Base-by-base conservation (phyloP, 2,113 vertebrate species). In the Podocnemis expansa region DNA sequence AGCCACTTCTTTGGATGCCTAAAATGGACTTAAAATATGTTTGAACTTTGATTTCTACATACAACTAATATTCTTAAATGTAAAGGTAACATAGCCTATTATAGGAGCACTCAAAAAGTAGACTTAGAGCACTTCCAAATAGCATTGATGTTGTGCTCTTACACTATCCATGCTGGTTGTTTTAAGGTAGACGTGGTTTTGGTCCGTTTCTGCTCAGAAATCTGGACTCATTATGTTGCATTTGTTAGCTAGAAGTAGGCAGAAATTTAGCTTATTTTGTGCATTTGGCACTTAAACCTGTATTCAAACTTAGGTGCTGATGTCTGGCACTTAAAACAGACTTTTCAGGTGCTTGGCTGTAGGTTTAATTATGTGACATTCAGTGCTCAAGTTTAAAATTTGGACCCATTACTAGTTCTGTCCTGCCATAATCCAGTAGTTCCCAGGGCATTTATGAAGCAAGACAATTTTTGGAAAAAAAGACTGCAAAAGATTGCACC, bases 81-180 rank as follows among this genome's bases (percentile, higher is more conserved):
- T 22, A 84, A 90, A 97, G 90, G 82, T 91, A 89, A 80, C 91
- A 96, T 95, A 84, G 86, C 88, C 94, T 97, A 80, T 97, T 90
- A 96, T 94, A 96, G 80, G 86, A n/a, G 38, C 13, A 85, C 24
- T 75, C 38, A 93, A 93, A 96, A 97, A 97, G 43, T 70, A 92
- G 88, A 82, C 67, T 94, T 88, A 84, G 87, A 92, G 70, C 85
- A 0, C 31, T 84, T 78, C 89, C 89, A 83, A 91, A 1, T 87
- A n/a, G 89, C 88, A 92, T 75, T 88, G 93, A 78, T 88, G 88
- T 85, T 95, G 91, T 45, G 51, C 89, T 70, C 88, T 91, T 89
- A 85, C 93, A 41, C 67, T 89, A 96, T 51, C 54, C 86, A 70
- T 84, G 31, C 90, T 94, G 95, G 92, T 94, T 97, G 94, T 95